These are phyloP conservation scores for Gobio gobio DNA, from an alignment of 2,113 vertebrate species.

Conservation along the genomic window DNA sequence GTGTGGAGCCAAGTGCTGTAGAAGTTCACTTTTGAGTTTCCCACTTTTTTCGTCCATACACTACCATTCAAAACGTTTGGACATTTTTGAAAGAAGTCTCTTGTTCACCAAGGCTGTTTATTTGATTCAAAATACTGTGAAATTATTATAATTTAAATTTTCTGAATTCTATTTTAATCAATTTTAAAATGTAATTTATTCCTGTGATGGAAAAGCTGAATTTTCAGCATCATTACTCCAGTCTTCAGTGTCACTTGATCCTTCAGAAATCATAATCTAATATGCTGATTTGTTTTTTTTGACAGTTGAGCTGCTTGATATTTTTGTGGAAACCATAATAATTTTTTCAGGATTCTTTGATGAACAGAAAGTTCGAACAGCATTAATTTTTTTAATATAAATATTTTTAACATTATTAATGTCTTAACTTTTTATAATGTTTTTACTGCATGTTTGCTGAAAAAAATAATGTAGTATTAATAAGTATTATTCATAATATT, in stretches of 20 bases:
- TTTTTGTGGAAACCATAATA: background rate
- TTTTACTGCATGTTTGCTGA: background rate
- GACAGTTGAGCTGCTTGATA: background rate
- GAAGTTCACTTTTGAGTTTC: conserved; percentile 6
- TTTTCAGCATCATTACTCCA: background rate
- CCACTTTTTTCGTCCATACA: background rate
- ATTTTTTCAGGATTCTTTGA: background rate
- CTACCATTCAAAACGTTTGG: background rate
- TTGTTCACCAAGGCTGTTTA: background rate
- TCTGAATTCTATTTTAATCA: no score
- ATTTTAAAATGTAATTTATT: no score
- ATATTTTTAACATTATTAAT: background rate
- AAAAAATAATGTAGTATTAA: background rate
- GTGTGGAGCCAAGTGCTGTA: conserved; percentile 11
- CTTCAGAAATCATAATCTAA: no score
- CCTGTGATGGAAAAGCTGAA: no score
- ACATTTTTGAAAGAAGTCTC: background rate
- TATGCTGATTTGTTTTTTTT: no score
- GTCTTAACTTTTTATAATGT: background rate
- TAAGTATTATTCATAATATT: no score
- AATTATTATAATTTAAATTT: no score
- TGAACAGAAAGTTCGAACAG: background rate
- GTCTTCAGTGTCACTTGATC: no score
- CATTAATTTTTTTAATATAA: background rate
- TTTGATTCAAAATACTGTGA: no score